A percentile compares a stretch with the other conserved stretches of the same genome.
Evolutionary conservation across 2,113 vertebrate species (phyloP).

Genomic region (Formicarius rufipectus): DNA sequence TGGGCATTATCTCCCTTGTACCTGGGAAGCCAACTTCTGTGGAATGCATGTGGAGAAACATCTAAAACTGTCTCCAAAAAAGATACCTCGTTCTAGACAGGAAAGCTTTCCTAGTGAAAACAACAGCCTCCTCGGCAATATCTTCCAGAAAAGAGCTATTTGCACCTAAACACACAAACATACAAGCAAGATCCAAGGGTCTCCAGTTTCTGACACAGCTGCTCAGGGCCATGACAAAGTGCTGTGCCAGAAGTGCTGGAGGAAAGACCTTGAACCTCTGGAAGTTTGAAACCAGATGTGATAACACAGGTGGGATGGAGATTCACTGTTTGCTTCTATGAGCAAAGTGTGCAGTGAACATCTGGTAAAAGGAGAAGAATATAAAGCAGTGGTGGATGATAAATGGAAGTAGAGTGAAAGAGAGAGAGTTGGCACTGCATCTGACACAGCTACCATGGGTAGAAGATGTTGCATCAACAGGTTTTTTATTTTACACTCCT

Average conservation of each 20-base stretch:
- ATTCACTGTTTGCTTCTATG: neutral
- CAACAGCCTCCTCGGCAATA: no score
- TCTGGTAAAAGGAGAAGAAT: neutral
- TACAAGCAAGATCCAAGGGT: neutral
- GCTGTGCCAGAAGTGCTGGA: accelerated
- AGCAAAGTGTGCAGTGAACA: neutral
- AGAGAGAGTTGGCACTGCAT: neutral
- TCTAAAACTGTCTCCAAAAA: no score
- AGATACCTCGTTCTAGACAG: no score
- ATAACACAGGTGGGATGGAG: neutral
- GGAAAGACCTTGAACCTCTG: neutral
- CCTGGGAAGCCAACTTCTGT: no score
- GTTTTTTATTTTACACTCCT: neutral
- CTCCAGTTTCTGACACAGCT: neutral
- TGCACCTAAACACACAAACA: neutral
- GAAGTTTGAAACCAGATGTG: neutral
- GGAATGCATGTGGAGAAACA: no score
- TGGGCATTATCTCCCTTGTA: no score
- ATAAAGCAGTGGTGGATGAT: neutral
- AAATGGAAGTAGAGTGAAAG: neutral
- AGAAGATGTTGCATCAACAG: neutral
- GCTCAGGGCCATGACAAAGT: accelerated
- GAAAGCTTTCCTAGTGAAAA: no score
- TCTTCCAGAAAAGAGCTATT: no score
- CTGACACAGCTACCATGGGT: neutral